These are phyloP conservation scores for Metopolophium dirhodum DNA, from an alignment of 1,140 invertebrate genomes.

Conservation along the genomic window DNA sequence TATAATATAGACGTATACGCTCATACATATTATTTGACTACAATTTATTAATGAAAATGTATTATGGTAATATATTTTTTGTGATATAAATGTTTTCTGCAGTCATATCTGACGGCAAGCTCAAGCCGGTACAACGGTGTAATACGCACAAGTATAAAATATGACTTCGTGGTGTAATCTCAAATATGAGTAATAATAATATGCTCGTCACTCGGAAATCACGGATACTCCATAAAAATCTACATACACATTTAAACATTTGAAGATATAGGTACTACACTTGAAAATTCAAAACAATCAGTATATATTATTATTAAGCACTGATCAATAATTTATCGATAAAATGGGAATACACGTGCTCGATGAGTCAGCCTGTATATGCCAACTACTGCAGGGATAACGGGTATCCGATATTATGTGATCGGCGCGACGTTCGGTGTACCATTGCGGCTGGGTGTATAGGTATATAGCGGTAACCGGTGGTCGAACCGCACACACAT, in stretches of 20 bases:
- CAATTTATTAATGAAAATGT: not conserved
- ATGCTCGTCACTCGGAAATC: not conserved
- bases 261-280: not conserved
- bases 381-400: no score
- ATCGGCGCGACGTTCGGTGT: not conserved
- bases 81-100: not conserved
- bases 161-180: no score
- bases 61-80: not conserved
- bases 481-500: not conserved
- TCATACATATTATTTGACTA: no score
- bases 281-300: not conserved
- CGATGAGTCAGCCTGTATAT: not conserved
- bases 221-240: not conserved
- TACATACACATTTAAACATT: not conserved
- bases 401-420: not conserved
- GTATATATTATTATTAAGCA: no score
- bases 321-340: no score
- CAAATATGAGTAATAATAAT: no score
- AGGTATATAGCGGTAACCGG: not conserved
- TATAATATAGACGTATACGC: no score
- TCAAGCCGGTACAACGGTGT: no score
- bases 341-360: not conserved
- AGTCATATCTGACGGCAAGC: not conserved
- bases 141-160: no score
- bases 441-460: not conserved